Evolutionary conservation across 1,140 invertebrate species (phyloP), one percentile per base, ranked within the genome.

Genomic region (Prorops nasuta): DNA sequence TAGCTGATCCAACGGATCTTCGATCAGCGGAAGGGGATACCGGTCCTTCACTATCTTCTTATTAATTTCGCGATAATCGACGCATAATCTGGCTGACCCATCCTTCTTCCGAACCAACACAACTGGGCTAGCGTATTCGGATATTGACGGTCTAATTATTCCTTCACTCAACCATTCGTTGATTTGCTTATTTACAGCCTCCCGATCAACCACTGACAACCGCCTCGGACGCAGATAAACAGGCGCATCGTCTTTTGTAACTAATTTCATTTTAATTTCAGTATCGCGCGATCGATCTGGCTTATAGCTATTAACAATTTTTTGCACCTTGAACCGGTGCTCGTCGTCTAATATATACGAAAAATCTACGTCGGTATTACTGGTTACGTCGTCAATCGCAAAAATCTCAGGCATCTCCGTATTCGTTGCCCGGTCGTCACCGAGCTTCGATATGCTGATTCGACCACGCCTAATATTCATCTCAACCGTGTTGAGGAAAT

Each of bases 81-180:
- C 51, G 52, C 69, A 79, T 50, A 80, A 50, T 47, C 74, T 56
- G 17, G 63, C 39, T 35, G 63, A 40, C 35, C 76, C 66, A 66
- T 81, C 63, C 50, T 77, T 78, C 54, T 83, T 83, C 17, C 54
- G 51, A 0, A 76, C 74, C 4, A 79, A 37, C 0, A 81, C 70
- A 0, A 80, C 58, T n/a, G 73, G 76, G 17, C 69, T 69, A 1
- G 73, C 61, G 64, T 69, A 83, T 77, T 64, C 0, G 74, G 77
- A 19, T 69, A 68, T 4, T 69, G 54, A 59, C 71, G 83, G 12
- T 76, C 66, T 4, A 4, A 19, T 19, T 16, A 51, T 39, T 4
- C 32, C 40, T 10, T 17, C 17, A 10, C 21, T 45, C 8, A 51
- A 14, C 41, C 49, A 44, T 24, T 28, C 24, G 24, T 45, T 18